Percentiles rank a stretch among this genome's conserved stretches.
Evolutionary conservation across 2,797 vertebrate species (phyloP).

Genomic region (Loriculus beryllinus): DNA sequence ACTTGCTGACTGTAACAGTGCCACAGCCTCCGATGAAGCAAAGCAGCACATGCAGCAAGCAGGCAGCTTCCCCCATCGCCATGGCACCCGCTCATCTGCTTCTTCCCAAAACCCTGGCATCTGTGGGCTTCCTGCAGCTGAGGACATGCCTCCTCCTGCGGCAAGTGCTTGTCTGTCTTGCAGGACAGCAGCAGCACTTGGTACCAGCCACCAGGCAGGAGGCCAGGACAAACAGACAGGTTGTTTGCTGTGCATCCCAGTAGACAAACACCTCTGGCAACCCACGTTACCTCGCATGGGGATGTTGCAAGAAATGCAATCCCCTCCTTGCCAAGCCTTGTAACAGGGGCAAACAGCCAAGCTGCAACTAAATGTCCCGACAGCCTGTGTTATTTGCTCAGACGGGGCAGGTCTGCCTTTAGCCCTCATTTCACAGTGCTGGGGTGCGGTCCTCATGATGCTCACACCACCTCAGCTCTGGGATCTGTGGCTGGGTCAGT

Average conservation of each 20-base stretch:
- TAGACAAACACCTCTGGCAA: not conserved
- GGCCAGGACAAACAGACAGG: not conserved
- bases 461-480: not conserved
- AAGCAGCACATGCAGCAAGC: not conserved
- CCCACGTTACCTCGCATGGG: fast-evolving
- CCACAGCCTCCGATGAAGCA: fast-evolving
- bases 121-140: not conserved
- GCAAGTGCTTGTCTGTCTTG: fast-evolving
- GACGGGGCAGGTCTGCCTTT: not conserved
- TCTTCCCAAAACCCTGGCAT: not conserved
- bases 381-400: not conserved
- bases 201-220: not conserved
- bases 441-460: fast-evolving
- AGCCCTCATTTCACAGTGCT: not conserved
- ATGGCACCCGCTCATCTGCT: not conserved
- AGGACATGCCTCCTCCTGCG: not conserved
- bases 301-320: not conserved
- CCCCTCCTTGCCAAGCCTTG: not conserved
- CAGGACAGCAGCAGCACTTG: fast-evolving
- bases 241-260: fast-evolving
- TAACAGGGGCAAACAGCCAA: not conserved
- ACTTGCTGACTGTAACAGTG: fast-evolving
- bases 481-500: fast-evolving
- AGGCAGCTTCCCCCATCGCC: fast-evolving
- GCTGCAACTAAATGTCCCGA: not conserved